phyloP scores from a whole-genome alignment of 2,888 invertebrate genomes.

The Pseudococcus jackbeardsleyi region DNA sequence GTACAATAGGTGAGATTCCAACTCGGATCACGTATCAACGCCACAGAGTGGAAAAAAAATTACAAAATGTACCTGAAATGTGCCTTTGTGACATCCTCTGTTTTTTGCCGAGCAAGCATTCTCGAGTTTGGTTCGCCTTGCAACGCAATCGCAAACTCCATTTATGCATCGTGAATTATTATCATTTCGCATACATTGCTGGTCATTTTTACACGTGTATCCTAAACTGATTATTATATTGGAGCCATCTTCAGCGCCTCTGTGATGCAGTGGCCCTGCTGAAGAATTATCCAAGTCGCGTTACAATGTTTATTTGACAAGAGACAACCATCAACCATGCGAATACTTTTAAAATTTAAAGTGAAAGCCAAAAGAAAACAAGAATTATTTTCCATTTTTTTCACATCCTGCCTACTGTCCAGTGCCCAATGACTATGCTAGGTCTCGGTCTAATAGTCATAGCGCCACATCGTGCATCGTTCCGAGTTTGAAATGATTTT shows the following conservation, averaged over 20 bases:
- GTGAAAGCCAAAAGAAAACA: background rate
- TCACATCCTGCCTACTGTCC: background rate
- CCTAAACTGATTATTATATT: constrained; percentile 73
- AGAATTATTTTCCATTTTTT: background rate
- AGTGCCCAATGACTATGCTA: background rate
- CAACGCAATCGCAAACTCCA: constrained; percentile 83
- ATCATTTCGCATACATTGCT: constrained; percentile 86
- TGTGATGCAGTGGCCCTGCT: constrained; percentile 58
- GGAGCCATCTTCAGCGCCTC: constrained; percentile 61
- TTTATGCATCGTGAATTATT: constrained; percentile 81
- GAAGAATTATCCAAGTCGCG: background rate
- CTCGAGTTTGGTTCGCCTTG: constrained; percentile 73
- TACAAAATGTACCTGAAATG: constrained; percentile 78
- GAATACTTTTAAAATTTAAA: background rate
- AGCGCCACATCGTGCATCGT: background rate
- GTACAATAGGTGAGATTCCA: background rate
- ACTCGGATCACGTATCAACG: background rate
- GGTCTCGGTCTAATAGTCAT: background rate
- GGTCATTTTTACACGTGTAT: constrained; percentile 79
- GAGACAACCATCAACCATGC: background rate
- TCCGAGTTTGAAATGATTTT: background rate
- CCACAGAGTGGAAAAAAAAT: background rate
- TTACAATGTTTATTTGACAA: background rate
- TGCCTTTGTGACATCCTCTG: constrained; percentile 86
- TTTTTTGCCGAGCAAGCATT: constrained; percentile 79